A percentile compares a stretch with the other conserved stretches of the same genome.
These are phyloP conservation scores for Trematomus bernacchii DNA, from an alignment of 2,797 vertebrate genomes.

Conservation along the genomic window DNA sequence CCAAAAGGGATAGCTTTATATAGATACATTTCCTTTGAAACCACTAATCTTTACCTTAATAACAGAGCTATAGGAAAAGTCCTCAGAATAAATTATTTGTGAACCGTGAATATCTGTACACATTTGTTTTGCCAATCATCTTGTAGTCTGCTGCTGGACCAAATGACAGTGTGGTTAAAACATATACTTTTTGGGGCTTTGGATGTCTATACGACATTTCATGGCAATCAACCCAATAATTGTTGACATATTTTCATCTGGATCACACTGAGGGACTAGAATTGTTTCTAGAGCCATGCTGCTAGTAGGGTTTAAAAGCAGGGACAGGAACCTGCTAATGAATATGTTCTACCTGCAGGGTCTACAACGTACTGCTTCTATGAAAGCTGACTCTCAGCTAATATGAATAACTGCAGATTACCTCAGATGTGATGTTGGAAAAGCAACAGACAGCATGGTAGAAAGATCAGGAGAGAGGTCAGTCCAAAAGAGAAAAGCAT, in stretches of 20 bases:
- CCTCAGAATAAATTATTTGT: neutral
- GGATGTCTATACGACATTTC: neutral
- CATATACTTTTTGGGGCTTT: neutral
- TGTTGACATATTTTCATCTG: fast-evolving
- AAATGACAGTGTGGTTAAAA: neutral
- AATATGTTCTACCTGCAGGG: slow-evolving; percentile 1
- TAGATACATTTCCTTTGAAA: neutral
- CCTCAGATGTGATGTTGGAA: slow-evolving; percentile 48
- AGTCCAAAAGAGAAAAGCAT: slow-evolving; percentile 37
- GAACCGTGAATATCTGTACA: neutral
- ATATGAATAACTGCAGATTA: slow-evolving; percentile 40
- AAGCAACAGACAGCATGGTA: slow-evolving; percentile 52
- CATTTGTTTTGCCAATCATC: neutral
- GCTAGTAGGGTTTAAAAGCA: neutral
- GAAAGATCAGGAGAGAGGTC: slow-evolving; percentile 46
- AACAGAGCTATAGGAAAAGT: neutral
- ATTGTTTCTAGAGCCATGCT: neutral
- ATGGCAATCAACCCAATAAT: neutral
- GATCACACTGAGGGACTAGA: neutral
- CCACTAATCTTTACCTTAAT: neutral
- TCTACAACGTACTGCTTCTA: slow-evolving; percentile 1
- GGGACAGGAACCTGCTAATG: neutral
- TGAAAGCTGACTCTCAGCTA: slow-evolving; percentile 6
- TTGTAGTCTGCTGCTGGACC: neutral
- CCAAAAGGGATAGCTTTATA: neutral